phyloP scores from a whole-genome alignment of 2,888 invertebrate genomes.

The Mimumesa dahlbomi region DNA sequence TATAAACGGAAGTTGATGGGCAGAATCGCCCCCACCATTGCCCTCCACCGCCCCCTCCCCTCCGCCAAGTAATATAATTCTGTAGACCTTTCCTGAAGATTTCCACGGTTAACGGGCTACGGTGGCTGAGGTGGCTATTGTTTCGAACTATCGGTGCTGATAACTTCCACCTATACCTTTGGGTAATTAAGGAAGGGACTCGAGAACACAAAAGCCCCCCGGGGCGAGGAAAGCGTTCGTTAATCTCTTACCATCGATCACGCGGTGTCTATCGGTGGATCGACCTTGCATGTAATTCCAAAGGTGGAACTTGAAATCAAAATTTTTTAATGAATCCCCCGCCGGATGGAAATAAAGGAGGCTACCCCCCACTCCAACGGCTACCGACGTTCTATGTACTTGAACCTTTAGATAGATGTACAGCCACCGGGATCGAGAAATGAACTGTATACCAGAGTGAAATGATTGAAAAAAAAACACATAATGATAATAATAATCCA shows the following conservation, averaged over 20 bases:
- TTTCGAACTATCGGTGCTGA: conserved; percentile 64
- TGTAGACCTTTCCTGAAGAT: conserved; percentile 43
- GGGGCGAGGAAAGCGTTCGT: conserved; percentile 46
- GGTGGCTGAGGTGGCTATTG: conserved; percentile 53
- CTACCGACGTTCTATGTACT: too few relatives aligned
- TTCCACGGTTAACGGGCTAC: conserved; percentile 41
- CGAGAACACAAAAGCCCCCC: conserved; percentile 40
- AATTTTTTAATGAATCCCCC: conserved; percentile 45
- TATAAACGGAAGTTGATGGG: conserved; percentile 22
- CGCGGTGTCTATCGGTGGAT: conserved; percentile 29
- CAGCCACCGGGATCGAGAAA: too few relatives aligned
- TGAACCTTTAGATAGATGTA: neutral
- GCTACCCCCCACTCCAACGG: neutral
- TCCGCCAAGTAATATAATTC: conserved; percentile 47
- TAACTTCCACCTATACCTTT: conserved; percentile 59
- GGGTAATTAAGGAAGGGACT: conserved; percentile 64
- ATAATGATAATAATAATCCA: too few relatives aligned
- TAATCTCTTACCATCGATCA: conserved; percentile 54
- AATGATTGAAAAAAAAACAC: too few relatives aligned
- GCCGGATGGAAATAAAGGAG: conserved; percentile 7
- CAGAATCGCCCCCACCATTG: too few relatives aligned
- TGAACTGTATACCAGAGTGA: too few relatives aligned
- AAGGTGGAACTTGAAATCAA: conserved; percentile 30
- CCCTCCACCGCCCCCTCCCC: too few relatives aligned
- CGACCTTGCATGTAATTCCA: conserved; percentile 38